Evolutionary conservation across 2,113 vertebrate species (phyloP), one percentile per base, ranked within the genome.

Genomic region (Grammomys surdaster): DNA sequence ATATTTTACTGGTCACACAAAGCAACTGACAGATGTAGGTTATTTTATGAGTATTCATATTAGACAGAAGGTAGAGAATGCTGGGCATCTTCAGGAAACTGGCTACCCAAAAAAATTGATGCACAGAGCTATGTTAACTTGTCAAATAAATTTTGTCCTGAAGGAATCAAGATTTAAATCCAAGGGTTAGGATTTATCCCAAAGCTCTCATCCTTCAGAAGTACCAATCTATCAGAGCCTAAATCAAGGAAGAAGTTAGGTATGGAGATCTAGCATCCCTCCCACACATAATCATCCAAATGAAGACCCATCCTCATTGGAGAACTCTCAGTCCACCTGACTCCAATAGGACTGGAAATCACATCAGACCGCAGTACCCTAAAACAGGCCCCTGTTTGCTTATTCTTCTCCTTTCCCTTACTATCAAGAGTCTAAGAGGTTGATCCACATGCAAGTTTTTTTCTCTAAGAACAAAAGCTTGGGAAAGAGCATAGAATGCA

Each of bases 121-220:
- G 43, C 4, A 77, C 9, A 20, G 28, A 90, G 19, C 31, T 36
- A 36, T 65, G 11, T 20, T 56, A 75, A 67, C 19, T 90, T 93
- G 14, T 13, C 56, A 87, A n/a, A 19, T 9, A 56, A 40, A 82
- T 65, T 85, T 69, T 40, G 22, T 31, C 63, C 26, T 75, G n/a
- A 17, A 69, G 81, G 78, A 70, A 78, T 89, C 48, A 48, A 88
- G 58, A 84, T n/a, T 88, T 89, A 85, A 65, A 63, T 54, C 5
- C 51, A 16, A 46, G 17, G 40, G 10, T 46, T 28, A 31, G 77
- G 54, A 20, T 20, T 54, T 36, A 75, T 24, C 31, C 40, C 16
- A 69, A 16, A 93, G 48, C 6, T 26, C 5, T 24, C 31, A 58
- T 60, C 19, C 65, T 89, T 80, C 63, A 86, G 51, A 67, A n/a